Evolutionary conservation across 2,888 invertebrate genomes (phyloP).

Genomic region (Zaprionus obscuricornis): DNA sequence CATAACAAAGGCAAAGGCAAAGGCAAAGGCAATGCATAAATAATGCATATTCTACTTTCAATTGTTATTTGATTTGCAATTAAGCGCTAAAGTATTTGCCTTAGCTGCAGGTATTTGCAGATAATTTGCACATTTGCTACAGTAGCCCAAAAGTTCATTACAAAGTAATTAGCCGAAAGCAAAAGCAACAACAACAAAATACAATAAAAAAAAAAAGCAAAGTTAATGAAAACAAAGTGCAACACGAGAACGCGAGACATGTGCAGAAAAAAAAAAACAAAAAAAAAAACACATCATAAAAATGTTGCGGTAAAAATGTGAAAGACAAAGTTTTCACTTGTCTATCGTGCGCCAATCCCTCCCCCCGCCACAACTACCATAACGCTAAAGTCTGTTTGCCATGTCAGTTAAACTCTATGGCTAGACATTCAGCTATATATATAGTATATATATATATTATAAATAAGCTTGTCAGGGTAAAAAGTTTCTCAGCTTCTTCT

Average conservation of each 20-base stretch:
- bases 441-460: too few species aligned
- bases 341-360: slow-evolving; percentile 12
- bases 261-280: too few species aligned
- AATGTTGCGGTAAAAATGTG: slow-evolving; percentile 66
- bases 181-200: slow-evolving; percentile 40
- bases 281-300: too few species aligned
- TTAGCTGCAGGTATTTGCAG: neutral
- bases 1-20: too few species aligned
- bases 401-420: slow-evolving; percentile 39
- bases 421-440: too few species aligned
- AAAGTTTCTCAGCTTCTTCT: too few species aligned
- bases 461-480: too few species aligned
- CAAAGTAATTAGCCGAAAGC: slow-evolving; percentile 77
- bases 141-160: slow-evolving; percentile 80
- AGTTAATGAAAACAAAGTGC: slow-evolving; percentile 37
- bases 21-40: neutral
- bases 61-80: slow-evolving; percentile 37
- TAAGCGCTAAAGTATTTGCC: slow-evolving; percentile 23
- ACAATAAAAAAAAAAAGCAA: slow-evolving; percentile 23
- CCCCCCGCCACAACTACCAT: too few species aligned
- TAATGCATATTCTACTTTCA: neutral
- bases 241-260: slow-evolving; percentile 30
- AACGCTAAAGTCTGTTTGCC: too few species aligned
- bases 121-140: slow-evolving; percentile 37
- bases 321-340: slow-evolving; percentile 65